A percentile compares a stretch with the other conserved stretches of the same genome.
These are phyloP conservation scores for Pygocentrus nattereri DNA, from an alignment of 2,797 vertebrate species.

Conservation along the genomic window DNA sequence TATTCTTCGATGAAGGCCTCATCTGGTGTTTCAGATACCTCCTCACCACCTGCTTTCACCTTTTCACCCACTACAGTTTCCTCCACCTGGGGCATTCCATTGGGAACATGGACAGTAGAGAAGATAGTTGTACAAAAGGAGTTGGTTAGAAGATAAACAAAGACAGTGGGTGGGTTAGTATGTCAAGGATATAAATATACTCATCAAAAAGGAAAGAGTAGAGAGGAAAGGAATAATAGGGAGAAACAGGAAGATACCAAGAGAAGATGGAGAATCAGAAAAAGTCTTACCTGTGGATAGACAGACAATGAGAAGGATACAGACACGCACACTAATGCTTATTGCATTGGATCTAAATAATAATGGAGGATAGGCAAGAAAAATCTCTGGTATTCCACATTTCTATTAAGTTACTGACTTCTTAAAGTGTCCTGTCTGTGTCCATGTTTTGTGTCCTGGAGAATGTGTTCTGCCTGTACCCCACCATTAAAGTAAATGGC, in stretches of 20 bases:
- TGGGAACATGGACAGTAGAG: slow-evolving; percentile 24
- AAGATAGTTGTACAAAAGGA: slow-evolving; percentile 35
- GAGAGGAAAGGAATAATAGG: slow-evolving; percentile 20
- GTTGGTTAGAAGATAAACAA: slow-evolving; percentile 12
- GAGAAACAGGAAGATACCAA: neutral
- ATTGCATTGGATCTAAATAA: neutral
- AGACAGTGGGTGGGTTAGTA: slow-evolving; percentile 24
- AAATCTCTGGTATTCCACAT: neutral
- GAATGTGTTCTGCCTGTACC: neutral
- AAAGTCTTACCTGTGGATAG: slow-evolving; percentile 79
- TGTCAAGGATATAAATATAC: slow-evolving; percentile 35
- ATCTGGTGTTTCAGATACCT: slow-evolving; percentile 70
- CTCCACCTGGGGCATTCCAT: slow-evolving; percentile 70
- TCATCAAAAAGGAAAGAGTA: slow-evolving; percentile 22
- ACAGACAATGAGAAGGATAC: slow-evolving; percentile 64
- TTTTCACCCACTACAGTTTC: slow-evolving; percentile 66
- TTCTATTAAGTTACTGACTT: neutral
- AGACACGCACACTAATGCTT: slow-evolving; percentile 31
- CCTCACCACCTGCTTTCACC: slow-evolving; percentile 71
- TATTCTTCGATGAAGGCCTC: slow-evolving; percentile 85
- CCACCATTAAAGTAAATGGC: slow-evolving; percentile 66
- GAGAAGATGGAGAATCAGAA: slow-evolving; percentile 59
- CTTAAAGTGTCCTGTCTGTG: neutral
- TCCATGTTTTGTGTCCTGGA: neutral
- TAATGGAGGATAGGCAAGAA: neutral